Evolutionary conservation across 2,113 vertebrate species (phyloP), one percentile per base, ranked within the genome.

Genomic region (Pyrgilauda ruficollis): DNA sequence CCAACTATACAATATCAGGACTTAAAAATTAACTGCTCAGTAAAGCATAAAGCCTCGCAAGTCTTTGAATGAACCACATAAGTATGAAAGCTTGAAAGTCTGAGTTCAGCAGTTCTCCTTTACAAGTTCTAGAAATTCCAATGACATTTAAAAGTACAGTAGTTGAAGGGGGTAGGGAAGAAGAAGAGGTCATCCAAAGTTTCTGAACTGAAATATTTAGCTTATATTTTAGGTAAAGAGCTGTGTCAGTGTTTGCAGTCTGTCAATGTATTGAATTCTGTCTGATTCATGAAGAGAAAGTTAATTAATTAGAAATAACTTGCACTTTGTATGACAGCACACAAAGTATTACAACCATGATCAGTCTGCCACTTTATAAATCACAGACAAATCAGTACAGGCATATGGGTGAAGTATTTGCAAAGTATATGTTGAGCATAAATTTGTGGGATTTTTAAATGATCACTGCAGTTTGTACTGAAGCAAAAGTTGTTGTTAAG

Each of bases 151-250:
- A 55, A 88, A 58, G 50, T 82, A 53, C 18, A 76, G 3, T 76
- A 73, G 44, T 69, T 72, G 61, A 80, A 76, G 41, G 15, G 6
- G 10, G 11, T 63, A 43, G 21, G 19, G 39, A 90, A 72, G 52
- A 46, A 61, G 67, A 80, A 83, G 63, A 59, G 43, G 68, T 92
- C 76, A 86, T 63, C 43, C 64, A 59, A 55, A 92, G 87, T 91
- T 93, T 93, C 58, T 87, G 37, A 93, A 3, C 13, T 89, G 39
- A 93, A 92, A 89, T 88, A 90, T 52, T 82, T 89, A 84, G 30
- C 20, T 77, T 76, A 61, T 63, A 24, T 87, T 88, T 84, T 21
- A 61, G 10, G 61, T 92, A 90, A 90, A 72, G 26, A 84, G 5
- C n/a, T 63, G 24, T 80, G 43, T 61, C 43, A 59, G 30, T 93